phyloP scores from a whole-genome alignment of 2,113 vertebrate species.

The Phalacrocorax aristotelis region DNA sequence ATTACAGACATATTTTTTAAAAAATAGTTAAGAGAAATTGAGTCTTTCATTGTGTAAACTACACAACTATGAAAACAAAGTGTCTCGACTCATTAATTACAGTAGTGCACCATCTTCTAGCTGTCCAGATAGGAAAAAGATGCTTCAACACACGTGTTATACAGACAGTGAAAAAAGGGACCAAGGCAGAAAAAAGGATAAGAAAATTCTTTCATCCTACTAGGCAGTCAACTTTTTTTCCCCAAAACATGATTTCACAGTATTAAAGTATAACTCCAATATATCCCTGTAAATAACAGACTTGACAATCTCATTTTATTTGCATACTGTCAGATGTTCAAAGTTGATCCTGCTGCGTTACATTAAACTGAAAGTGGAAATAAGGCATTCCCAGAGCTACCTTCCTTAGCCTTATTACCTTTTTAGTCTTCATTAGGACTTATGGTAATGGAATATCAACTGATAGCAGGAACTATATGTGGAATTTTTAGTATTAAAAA shows the following conservation, averaged over 20 bases:
- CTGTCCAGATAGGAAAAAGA: background rate
- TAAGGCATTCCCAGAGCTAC: background rate
- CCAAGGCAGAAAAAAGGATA: background rate
- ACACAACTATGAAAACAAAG: background rate
- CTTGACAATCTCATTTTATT: background rate
- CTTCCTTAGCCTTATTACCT: background rate
- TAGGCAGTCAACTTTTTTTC: background rate
- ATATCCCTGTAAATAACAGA: background rate
- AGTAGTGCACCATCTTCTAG: background rate
- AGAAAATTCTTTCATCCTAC: background rate
- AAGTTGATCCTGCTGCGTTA: background rate
- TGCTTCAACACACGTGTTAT: background rate
- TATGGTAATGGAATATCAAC: background rate
- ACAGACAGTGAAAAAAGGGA: background rate
- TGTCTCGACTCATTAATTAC: background rate
- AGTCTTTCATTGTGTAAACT: background rate
- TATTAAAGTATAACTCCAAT: background rate
- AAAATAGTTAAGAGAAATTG: background rate
- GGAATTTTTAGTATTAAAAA: background rate
- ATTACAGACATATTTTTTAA: background rate
- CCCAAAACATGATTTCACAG: background rate
- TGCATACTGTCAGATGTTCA: background rate
- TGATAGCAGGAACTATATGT: background rate
- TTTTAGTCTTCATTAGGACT: background rate
- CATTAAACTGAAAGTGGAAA: background rate